phyloP scores from a whole-genome alignment of 2,113 vertebrate genomes.

The Myanophis thanlyinensis region DNA sequence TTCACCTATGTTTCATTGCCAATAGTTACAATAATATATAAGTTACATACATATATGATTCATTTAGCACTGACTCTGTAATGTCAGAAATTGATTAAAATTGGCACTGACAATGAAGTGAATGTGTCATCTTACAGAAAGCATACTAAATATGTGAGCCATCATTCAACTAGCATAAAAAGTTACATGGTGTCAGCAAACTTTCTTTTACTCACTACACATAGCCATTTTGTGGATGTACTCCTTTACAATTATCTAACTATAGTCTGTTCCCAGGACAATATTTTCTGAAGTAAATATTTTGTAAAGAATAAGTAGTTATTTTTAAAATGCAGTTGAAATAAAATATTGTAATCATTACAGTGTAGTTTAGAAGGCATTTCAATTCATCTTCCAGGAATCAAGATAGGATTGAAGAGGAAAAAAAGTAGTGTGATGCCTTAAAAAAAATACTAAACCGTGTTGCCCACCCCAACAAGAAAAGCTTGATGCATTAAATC shows the following conservation, averaged over 20 bases:
- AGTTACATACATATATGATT: not conserved
- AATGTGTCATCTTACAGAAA: not conserved
- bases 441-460: not conserved
- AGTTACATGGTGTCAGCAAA: not conserved
- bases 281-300: not conserved
- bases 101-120: not conserved
- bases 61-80: not conserved
- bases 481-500: not conserved
- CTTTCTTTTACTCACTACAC: slow-evolving; percentile 3
- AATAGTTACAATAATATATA: not conserved
- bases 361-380: not conserved
- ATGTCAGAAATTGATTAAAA: not conserved
- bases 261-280: not conserved
- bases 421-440: not conserved
- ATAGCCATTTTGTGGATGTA: not conserved
- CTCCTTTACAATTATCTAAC: slow-evolving; percentile 2
- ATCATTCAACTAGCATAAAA: slow-evolving; percentile 6
- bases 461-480: not conserved
- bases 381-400: not conserved
- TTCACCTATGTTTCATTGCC: not conserved
- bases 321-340: not conserved
- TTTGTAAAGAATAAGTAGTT: not conserved
- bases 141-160: slow-evolving; percentile 9
- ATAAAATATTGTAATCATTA: not conserved
- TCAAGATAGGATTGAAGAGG: not conserved